Conservation (phyloP, 2,797 vertebrate species). For the Eptatretus atami region DNA sequence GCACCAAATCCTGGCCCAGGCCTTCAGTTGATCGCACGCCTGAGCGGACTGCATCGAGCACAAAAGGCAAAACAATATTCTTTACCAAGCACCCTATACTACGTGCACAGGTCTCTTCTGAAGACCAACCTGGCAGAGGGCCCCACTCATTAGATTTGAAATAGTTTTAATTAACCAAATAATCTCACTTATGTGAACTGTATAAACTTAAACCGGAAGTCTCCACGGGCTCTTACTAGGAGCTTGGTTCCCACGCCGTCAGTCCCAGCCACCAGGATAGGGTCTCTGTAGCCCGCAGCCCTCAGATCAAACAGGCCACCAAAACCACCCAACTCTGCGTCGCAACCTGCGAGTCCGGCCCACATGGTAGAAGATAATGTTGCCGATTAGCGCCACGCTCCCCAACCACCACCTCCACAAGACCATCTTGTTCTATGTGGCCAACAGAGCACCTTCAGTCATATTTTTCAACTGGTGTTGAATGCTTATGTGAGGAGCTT, state of each 20-base stretch:
- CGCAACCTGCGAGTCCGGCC: conserved; percentile 25
- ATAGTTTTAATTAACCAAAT: background rate
- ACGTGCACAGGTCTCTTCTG: too few species aligned
- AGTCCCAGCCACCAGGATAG: conserved; percentile 63
- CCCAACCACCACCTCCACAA: too few species aligned
- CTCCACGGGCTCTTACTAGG: conserved; percentile 23
- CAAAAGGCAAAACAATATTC: background rate
- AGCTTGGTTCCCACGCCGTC: conserved; percentile 91
- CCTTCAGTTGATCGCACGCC: conserved; percentile 24
- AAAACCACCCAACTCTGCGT: conserved; percentile 57
- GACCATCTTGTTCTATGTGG: too few species aligned
- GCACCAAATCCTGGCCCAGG: conserved; percentile 84
- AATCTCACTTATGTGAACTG: background rate
- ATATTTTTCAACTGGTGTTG: too few species aligned
- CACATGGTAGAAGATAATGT: too few species aligned
- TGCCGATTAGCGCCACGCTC: too few species aligned
- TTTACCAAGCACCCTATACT: too few species aligned
- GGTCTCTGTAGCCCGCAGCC: conserved; percentile 55
- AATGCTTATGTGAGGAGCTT: too few species aligned
- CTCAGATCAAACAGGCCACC: conserved; percentile 75
- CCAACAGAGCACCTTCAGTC: too few species aligned
- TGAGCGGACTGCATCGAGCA: conserved; percentile 29
- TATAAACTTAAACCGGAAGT: too few species aligned
- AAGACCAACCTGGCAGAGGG: too few species aligned
- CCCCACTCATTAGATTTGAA: background rate